phyloP scores from a whole-genome alignment of 1,140 invertebrate species.

The Drosophila ironensis region DNA sequence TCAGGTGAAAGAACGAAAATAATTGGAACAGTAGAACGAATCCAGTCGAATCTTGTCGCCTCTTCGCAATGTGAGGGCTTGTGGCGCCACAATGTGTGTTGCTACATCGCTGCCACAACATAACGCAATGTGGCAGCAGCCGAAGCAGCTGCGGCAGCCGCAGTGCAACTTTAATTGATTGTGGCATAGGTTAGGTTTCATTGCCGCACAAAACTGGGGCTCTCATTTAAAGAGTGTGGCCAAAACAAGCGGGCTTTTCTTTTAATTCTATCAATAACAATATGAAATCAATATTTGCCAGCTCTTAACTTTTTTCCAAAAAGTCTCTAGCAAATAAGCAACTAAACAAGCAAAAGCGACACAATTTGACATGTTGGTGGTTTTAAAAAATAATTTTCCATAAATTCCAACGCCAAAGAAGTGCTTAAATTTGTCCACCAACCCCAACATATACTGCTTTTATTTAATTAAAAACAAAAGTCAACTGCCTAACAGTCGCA shows the following conservation, averaged over 20 bases:
- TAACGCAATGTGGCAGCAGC: not conserved
- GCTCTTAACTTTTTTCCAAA: too few relatives aligned
- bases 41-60: constrained; percentile 4
- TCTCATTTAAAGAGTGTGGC: not conserved
- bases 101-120: constrained; percentile 2
- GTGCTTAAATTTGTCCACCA: too few relatives aligned
- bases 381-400: too few relatives aligned
- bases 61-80: constrained; percentile 5
- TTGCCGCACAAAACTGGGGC: constrained; percentile 1
- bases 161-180: constrained; percentile 46
- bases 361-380: too few relatives aligned
- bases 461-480: constrained; percentile 22
- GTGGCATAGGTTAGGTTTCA: constrained; percentile 7
- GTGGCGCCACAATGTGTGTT: constrained; percentile 22
- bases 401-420: too few relatives aligned
- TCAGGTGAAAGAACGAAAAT: constrained; percentile 51
- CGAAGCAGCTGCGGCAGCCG: constrained; percentile 35
- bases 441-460: too few relatives aligned
- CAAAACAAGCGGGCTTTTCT: not conserved
- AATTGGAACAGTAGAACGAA: constrained; percentile 56
- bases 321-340: too few relatives aligned
- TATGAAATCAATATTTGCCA: not conserved
- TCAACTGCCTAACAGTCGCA: constrained; percentile 3
- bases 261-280: not conserved
- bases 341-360: too few relatives aligned